These are phyloP conservation scores for Eupristina koningsbergeri DNA, from an alignment of 1,140 invertebrate species.

Conservation along the genomic window DNA sequence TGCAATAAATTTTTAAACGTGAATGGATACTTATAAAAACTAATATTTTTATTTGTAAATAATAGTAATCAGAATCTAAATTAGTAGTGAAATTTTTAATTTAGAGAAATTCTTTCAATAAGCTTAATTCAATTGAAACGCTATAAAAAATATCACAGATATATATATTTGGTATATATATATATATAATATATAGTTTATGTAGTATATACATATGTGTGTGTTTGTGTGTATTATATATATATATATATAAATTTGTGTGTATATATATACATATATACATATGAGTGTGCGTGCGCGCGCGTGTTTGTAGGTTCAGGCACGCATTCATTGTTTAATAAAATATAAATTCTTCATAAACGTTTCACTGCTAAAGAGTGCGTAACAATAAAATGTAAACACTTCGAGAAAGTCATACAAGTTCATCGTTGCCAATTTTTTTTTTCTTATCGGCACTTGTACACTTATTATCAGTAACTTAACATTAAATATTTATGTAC, in stretches of 20 bases:
- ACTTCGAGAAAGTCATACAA: slow-evolving; percentile 40
- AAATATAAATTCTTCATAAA: slow-evolving; percentile 34
- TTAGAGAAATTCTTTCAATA: slow-evolving; percentile 32
- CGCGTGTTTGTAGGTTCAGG: too few relatives aligned
- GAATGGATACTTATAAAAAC: too few relatives aligned
- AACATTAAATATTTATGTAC: slow-evolving; percentile 14
- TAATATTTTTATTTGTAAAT: too few relatives aligned
- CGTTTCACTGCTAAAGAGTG: slow-evolving; percentile 33
- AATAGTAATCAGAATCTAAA: not conserved
- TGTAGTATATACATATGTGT: not conserved
- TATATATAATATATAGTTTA: not conserved
- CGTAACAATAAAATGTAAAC: slow-evolving; percentile 46
- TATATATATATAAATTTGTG: too few relatives aligned
- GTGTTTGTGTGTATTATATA: not conserved
- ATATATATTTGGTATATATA: not conserved
- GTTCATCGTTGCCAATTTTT: slow-evolving; percentile 34
- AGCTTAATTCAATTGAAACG: slow-evolving; percentile 21
- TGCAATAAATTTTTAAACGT: too few relatives aligned
- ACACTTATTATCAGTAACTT: slow-evolving; percentile 29
- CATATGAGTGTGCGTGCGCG: not conserved
- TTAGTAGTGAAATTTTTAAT: not conserved
- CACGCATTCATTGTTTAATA: slow-evolving; percentile 36
- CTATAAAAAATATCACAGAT: slow-evolving; percentile 35
- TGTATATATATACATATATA: not conserved
- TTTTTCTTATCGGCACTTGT: slow-evolving; percentile 37